phyloP scores from a whole-genome alignment of 2,888 invertebrate species.

The Caenorhabditis sp. region DNA sequence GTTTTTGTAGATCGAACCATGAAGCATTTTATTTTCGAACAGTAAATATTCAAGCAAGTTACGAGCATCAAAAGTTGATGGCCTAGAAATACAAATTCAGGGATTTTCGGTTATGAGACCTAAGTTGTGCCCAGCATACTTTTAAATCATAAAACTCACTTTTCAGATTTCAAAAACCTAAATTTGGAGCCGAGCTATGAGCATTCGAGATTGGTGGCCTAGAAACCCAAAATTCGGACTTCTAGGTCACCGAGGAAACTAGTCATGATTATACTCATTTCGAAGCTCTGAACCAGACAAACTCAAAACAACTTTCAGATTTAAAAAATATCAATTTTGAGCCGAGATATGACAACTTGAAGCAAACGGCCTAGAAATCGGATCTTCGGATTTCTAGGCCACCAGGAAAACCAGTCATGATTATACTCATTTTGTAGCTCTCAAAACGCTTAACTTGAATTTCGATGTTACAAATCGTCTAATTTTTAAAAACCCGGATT shows the following conservation, averaged over 20 bases:
- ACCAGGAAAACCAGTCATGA: too few relatives aligned
- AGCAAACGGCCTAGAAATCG: background rate
- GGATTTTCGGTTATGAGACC: too few relatives aligned
- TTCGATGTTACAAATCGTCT: too few relatives aligned
- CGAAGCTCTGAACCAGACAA: background rate
- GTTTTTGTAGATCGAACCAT: too few relatives aligned
- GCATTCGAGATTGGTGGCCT: background rate
- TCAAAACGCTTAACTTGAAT: too few relatives aligned
- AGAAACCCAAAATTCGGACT: background rate
- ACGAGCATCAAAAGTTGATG: too few relatives aligned
- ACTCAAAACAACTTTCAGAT: background rate
- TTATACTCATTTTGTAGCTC: too few relatives aligned
- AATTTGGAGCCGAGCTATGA: background rate
- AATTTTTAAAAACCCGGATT: background rate
- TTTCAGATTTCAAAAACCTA: background rate
- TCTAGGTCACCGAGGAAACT: background rate
- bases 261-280: background rate
- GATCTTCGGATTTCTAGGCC: background rate
- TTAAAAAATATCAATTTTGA: background rate
- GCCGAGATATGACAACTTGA: slow-evolving; percentile 1
- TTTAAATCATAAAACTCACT: too few relatives aligned
- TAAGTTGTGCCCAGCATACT: too few relatives aligned
- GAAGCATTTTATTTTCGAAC: too few relatives aligned
- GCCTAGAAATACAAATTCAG: too few relatives aligned
- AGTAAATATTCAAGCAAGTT: too few relatives aligned